Evolutionary conservation across 2,113 vertebrate genomes (phyloP).

Genomic region (Lepus americanus): DNA sequence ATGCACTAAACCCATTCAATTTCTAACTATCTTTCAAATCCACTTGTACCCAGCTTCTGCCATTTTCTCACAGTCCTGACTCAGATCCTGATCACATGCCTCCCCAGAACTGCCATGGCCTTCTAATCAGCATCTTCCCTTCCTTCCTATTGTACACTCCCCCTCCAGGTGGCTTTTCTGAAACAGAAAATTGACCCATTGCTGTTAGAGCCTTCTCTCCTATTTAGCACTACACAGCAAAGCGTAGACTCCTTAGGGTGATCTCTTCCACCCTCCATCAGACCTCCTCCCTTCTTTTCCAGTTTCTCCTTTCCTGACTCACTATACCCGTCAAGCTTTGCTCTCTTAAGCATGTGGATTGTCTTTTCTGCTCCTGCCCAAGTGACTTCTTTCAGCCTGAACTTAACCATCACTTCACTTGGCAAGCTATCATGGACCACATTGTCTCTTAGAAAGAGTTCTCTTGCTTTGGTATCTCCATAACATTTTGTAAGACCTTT

Average conservation of each 20-base stretch:
- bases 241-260: neutral
- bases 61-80: neutral
- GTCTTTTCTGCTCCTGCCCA: neutral
- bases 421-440: neutral
- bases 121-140: fast-evolving
- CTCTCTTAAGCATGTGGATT: neutral
- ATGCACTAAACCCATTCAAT: neutral
- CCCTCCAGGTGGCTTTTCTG: neutral
- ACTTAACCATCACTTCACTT: neutral
- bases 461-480: neutral
- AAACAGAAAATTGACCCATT: neutral
- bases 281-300: neutral
- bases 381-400: conserved; percentile 38
- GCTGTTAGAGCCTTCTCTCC: neutral
- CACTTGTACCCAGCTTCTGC: neutral
- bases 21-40: neutral
- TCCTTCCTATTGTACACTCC: neutral
- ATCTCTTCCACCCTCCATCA: neutral
- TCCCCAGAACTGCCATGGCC: neutral
- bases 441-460: neutral
- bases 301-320: neutral
- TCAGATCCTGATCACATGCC: neutral
- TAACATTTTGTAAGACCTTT: neutral
- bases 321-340: neutral
- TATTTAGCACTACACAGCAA: neutral